Percentiles rank a stretch among this genome's conserved stretches.
phyloP scores from a whole-genome alignment of 2,797 vertebrate species.

The Phoxinus dragarum region DNA sequence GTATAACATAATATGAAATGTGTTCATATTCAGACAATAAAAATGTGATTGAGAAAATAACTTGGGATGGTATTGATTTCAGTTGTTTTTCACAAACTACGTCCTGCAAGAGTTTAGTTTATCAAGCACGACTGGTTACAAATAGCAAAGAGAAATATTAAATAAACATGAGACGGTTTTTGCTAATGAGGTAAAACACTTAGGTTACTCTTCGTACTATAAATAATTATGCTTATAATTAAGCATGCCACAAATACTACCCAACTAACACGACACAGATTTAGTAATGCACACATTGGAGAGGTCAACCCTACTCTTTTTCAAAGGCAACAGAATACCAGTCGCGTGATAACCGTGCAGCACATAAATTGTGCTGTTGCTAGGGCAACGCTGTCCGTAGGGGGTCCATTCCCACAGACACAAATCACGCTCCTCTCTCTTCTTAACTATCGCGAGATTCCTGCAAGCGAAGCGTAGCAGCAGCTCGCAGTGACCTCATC shows the following conservation, averaged over 20 bases:
- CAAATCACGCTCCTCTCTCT: neutral
- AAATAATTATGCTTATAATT: neutral
- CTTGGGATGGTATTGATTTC: neutral
- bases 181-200: neutral
- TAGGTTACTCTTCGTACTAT: neutral
- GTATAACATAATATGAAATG: neutral
- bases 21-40: neutral
- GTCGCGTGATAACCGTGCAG: conserved; percentile 39
- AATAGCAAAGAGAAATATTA: neutral
- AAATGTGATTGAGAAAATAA: neutral
- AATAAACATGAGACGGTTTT: neutral
- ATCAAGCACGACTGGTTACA: neutral
- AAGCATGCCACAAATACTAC: neutral
- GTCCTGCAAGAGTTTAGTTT: neutral
- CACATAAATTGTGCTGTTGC: conserved; percentile 58
- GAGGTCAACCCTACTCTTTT: neutral
- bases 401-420: conserved; percentile 40
- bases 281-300: neutral
- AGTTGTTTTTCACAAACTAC: neutral
- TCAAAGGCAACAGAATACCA: conserved; percentile 38
- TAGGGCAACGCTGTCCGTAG: conserved; percentile 52
- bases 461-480: neutral
- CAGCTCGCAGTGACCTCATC: conserved; percentile 73
- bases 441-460: conserved; percentile 72
- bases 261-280: neutral